Base-by-base conservation (phyloP, 2,113 vertebrate genomes). In the Passer domesticus region DNA sequence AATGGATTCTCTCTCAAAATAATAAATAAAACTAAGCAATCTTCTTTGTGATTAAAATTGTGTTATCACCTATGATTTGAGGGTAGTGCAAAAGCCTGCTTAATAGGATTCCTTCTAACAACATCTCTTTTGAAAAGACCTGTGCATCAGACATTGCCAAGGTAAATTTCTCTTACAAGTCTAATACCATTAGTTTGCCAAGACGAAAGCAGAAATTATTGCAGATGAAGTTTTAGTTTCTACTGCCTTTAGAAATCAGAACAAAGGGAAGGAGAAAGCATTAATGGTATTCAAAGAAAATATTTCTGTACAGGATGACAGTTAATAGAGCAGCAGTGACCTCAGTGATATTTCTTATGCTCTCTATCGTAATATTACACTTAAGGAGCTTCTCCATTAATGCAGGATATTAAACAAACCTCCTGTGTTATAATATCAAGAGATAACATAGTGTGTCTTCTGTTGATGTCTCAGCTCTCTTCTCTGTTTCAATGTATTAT, bases 231-330 rank as follows among this genome's bases (percentile, higher is more conserved):
- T 97, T 95, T 97, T 92, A 96, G 87, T 97, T 95, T 92, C 89
- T 94, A 49, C 89, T 96, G 94, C 89, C 95, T 98, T 97, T 94
- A 96, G 94, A 97, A 96, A 96, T 92, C 90, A 96, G 96, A 97
- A 95, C 95, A 97, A 97, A 97, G 93, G 76, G 62, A 95, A 94
- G 64, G 49, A 97, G 92, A 95, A 97, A 76, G 81, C 96, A 88
- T 97, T 97, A 97, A 97, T 96, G 90, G 95, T 97, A 95, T 97
- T 98, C 96, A 94, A 93, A 94, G 97, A 91, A 97, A 97, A 97
- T 97, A 95, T 97, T 97, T 98, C 96, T 97, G 58, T 91, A 87
- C 78, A 76, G 89, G 87, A 95, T 97, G 96, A 96, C 96, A 97
- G 95, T 92, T 98, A 96, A 96, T 97, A 98, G 95, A 95, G 92